Evolutionary conservation across 2,113 vertebrate species (phyloP), one percentile per base, ranked within the genome.

Genomic region (Corythaeola cristata): DNA sequence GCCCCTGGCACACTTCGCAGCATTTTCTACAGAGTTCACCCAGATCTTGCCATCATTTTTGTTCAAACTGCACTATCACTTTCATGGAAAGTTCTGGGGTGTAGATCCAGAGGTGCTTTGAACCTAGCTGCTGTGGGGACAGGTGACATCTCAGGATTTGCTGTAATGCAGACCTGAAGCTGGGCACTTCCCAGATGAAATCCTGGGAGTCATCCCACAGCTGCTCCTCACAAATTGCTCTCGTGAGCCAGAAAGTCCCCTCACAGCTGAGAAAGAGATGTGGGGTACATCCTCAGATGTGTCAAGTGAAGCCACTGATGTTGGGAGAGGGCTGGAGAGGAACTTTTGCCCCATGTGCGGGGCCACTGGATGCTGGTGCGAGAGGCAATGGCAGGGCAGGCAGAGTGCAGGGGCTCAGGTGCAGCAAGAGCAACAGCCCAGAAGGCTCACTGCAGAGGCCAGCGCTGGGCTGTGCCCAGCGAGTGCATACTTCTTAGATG

Each of bases 271-370:
- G 47, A 55, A 58, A 14, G 32, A 68, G 16, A 37, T 2, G 1
- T 35, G 28, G 41, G 4, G 1, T 59, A 7, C 35, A 69, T 39
- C 8, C 21, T 17, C 28, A 66, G 13, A 15, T 17, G 9, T 49
- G 26, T 32, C 47, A 81, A 56, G 35, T 35, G 75, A 86, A 90
- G 44, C 22, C n/a, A 56, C 45, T 41, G 73, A 6, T 0, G 1
- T 39, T 62, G 37, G 26, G 30, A 53, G 44, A n/a, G 11, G 15
- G 32, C 47, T 67, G 74, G n/a, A 56, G 52, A 62, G 3, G n/a
- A 35, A 22, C 19, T 33, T 22, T 92, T 1, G 0, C 28, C 13
- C 85, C 24, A 32, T 1, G 1, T 35, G 15, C 1, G 1, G 17
- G 35, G 11, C 24, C 2, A 2, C n/a, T 21, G 58, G 27, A 12